Percentiles rank a stretch among this genome's conserved stretches.
Evolutionary conservation across 2,888 invertebrate species (phyloP).

Genomic region (Archips crataeganus): DNA sequence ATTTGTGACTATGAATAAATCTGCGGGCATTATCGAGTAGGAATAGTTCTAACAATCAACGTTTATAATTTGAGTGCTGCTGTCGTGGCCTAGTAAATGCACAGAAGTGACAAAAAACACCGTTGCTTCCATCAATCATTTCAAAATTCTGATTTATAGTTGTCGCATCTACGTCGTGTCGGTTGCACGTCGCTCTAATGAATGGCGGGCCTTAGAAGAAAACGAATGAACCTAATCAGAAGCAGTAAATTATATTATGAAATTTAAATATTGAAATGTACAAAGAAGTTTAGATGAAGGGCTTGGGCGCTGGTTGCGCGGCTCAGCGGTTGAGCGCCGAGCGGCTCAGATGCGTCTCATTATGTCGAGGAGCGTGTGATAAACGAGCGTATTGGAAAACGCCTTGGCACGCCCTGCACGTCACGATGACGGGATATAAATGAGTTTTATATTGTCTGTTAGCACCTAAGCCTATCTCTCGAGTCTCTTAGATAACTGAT

Average conservation of each 20-base stretch:
- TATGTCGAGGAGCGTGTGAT: slow-evolving; percentile 79
- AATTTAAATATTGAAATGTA: slow-evolving; percentile 23
- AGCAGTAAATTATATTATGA: background rate
- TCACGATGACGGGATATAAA: slow-evolving; percentile 82
- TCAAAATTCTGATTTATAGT: background rate
- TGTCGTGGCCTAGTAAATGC: background rate
- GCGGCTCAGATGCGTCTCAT: slow-evolving; percentile 77
- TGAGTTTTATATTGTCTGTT: slow-evolving; percentile 83
- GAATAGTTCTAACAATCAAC: background rate
- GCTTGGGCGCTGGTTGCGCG: slow-evolving; percentile 10
- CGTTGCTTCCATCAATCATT: background rate
- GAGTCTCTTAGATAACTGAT: slow-evolving; percentile 70
- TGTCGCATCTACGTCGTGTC: background rate
- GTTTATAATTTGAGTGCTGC: background rate
- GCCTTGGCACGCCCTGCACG: slow-evolving; percentile 79
- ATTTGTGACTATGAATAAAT: slow-evolving; percentile 10
- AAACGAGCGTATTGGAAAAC: slow-evolving; percentile 83
- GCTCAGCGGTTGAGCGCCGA: slow-evolving; percentile 45
- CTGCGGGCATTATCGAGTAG: background rate
- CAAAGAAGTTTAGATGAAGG: slow-evolving; percentile 32
- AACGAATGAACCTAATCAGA: background rate
- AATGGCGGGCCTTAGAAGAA: slow-evolving; percentile 2
- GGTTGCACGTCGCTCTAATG: background rate
- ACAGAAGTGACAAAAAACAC: background rate
- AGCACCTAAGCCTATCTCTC: slow-evolving; percentile 79